Base-by-base conservation (phyloP, 1,140 invertebrate species). In the Pectinophora gossypiella region DNA sequence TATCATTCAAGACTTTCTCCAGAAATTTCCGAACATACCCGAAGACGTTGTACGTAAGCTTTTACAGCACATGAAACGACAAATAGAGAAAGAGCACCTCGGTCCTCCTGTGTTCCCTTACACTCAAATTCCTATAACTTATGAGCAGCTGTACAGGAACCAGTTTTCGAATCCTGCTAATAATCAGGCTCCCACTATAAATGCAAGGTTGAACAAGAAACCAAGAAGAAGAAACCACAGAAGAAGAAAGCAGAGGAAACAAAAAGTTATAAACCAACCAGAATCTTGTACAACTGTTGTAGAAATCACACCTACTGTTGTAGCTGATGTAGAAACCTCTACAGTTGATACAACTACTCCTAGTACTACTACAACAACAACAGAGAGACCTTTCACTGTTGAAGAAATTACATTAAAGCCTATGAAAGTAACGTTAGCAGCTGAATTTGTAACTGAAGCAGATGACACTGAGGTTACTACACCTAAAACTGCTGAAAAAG, bases 121-220 rank as follows among this genome's bases (percentile, higher is more conserved):
- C 16, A 12, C 36, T 7, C n/a, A 1, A 18, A 15, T 54, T 51
- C 64, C 72, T 13, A 64, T 43, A 46, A 59, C 60, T 35, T 61
- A 66, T 57, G 54, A 58, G 15, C 58, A 72, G 48, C 44, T 68
- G 16, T 70, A 40, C 16, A 15, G 36, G 1, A 40, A 15, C 7
- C 36, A n/a, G n/a, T 32, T 3, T 32, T 32, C 27, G n/a, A 7
- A 12, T 32, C 2, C 27, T 32, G 27, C 9, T n/a, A 32, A n/a
- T n/a, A n/a, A n/a, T n/a, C n/a, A n/a, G n/a, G n/a, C n/a, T n/a
- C n/a, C 7, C 27, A 32, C 9, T 32, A 32, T n/a, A 32, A 32
- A 32, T 3, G 1, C 7, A 32, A 32, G n/a, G 9, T 3, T 1
- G 9, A 32, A 32, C 1, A 1, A 32, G 27, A 32, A 32, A 32